A percentile compares a stretch with the other conserved stretches of the same genome.
Evolutionary conservation across 2,113 vertebrate genomes (phyloP).

Genomic region (Forbesichthys agassizii): DNA sequence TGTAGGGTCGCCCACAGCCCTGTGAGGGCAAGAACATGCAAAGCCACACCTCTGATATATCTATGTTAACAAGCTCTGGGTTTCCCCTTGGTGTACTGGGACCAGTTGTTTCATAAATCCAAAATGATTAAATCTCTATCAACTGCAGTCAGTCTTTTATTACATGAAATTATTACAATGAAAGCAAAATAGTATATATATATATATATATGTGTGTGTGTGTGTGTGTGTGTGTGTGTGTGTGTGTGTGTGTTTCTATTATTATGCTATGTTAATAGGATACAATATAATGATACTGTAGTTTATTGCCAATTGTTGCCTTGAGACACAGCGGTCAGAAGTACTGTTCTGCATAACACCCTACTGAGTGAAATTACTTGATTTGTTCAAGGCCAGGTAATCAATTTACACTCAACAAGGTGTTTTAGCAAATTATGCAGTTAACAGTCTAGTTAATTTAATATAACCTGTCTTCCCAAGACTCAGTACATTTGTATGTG

Average conservation of each 20-base stretch:
- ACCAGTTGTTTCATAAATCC: no score
- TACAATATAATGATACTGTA: no score
- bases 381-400: conserved; percentile 28
- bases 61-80: conserved; percentile 52
- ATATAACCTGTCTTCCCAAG: conserved; percentile 4
- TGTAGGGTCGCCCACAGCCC: conserved; percentile 20
- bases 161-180: no score
- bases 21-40: conserved; percentile 47
- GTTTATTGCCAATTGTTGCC: not conserved
- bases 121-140: no score
- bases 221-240: no score
- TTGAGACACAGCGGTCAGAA: conserved; percentile 3
- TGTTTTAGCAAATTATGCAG: conserved; percentile 18
- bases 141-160: no score
- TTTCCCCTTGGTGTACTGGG: no score
- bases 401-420: conserved; percentile 26
- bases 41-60: conserved; percentile 56
- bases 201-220: no score
- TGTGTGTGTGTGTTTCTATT: no score
- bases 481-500: conserved; percentile 17
- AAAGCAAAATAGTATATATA: no score
- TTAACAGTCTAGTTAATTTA: conserved; percentile 3
- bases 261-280: no score
- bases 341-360: not conserved
- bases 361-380: conserved; percentile 32